These are phyloP conservation scores for Aproaerema taeniolella DNA, from an alignment of 2,888 invertebrate genomes.

Conservation along the genomic window DNA sequence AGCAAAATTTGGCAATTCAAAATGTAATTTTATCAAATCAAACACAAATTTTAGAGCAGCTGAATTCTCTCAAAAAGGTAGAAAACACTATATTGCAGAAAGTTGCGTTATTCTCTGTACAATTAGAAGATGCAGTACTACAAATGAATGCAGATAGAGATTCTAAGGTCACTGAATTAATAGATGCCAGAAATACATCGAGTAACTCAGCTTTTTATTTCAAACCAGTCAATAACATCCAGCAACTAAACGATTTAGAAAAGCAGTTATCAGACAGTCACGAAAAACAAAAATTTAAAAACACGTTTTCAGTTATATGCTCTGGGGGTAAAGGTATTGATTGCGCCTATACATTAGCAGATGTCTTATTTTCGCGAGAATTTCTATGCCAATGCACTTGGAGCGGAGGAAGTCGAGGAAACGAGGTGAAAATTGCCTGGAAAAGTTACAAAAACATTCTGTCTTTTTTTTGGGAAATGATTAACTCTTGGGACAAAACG, in stretches of 20 bases:
- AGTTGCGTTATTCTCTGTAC: conserved; percentile 11
- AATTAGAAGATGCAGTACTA: conserved; percentile 8
- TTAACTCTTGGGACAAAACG: conserved; percentile 15
- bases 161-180: background rate
- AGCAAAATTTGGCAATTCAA: conserved; percentile 10
- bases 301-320: conserved; percentile 9
- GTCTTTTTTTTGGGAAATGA: conserved; percentile 15
- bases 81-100: conserved; percentile 9
- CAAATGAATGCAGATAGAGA: conserved; percentile 7
- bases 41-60: conserved; percentile 11
- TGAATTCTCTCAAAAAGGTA: conserved; percentile 9
- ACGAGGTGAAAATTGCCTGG: conserved; percentile 12
- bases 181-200: conserved; percentile 1
- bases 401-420: conserved; percentile 16
- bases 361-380: conserved; percentile 14
- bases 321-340: conserved; percentile 11
- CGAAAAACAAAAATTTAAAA: conserved; percentile 9
- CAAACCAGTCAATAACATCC: conserved; percentile 4
- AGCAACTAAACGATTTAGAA: conserved; percentile 9
- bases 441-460: conserved; percentile 16
- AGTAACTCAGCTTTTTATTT: conserved; percentile 6
- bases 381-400: conserved; percentile 18
- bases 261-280: conserved; percentile 5
- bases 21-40: conserved; percentile 8
- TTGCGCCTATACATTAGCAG: conserved; percentile 16